These are phyloP conservation scores for Stegodyphus mimosarum DNA, from an alignment of 1,140 invertebrate genomes.

Conservation along the genomic window DNA sequence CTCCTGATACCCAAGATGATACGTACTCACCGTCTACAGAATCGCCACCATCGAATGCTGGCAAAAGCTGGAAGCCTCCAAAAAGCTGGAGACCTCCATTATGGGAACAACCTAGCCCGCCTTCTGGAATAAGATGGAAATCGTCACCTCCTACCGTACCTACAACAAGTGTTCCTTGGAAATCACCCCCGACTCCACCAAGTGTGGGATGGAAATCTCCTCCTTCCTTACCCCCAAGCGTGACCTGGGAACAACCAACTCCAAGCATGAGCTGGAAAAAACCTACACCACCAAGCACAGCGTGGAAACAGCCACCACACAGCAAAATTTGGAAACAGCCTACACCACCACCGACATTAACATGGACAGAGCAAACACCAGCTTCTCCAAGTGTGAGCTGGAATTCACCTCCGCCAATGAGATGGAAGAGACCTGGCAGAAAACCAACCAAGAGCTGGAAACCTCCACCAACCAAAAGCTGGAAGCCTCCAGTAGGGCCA, in stretches of 20 bases:
- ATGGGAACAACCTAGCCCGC: neutral
- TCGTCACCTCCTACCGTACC: neutral
- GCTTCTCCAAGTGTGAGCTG: constrained; percentile 10
- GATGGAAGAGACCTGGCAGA: constrained; percentile 34
- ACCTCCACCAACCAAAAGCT: constrained; percentile 44
- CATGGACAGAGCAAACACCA: constrained; percentile 15
- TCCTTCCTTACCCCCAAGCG: neutral
- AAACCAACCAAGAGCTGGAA: constrained; percentile 31
- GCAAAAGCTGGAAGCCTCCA: constrained; percentile 21
- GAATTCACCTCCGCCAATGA: constrained; percentile 33
- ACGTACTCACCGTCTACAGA: neutral
- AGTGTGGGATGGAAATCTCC: constrained; percentile 25
- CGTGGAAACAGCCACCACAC: constrained; percentile 15
- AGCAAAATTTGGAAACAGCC: constrained; percentile 4
- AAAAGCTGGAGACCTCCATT: constrained; percentile 44
- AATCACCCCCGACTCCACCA: neutral
- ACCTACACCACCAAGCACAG: neutral
- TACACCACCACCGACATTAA: constrained; percentile 20
- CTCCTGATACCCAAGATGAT: neutral
- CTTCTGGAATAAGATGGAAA: neutral
- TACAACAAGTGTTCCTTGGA: neutral
- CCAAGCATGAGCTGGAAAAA: neutral
- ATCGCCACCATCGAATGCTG: neutral
- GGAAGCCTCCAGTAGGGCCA: constrained; percentile 25
- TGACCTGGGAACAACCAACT: constrained; percentile 29